Percentiles rank a stretch among this genome's conserved stretches.
Evolutionary conservation across 2,888 invertebrate species (phyloP).

Genomic region (Meganola albula): DNA sequence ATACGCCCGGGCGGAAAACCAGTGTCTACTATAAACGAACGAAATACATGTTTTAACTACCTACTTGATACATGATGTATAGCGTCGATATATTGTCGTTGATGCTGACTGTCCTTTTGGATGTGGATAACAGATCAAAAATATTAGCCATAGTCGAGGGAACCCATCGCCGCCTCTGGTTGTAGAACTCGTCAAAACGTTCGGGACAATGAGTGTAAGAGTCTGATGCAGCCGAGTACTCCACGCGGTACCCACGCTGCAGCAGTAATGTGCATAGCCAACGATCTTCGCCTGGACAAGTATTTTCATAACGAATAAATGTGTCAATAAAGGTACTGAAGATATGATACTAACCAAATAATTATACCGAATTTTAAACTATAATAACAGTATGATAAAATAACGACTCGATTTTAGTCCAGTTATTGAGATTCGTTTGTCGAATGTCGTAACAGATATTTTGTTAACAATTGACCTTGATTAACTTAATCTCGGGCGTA

Average conservation of each 20-base stretch:
- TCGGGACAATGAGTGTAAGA: constrained; percentile 97
- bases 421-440: too few relatives aligned
- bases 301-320: too few relatives aligned
- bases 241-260: constrained; percentile 93
- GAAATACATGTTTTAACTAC: constrained; percentile 1
- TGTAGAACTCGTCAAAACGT: constrained; percentile 93
- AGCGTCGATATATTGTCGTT: constrained; percentile 93
- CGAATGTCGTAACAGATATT: too few relatives aligned
- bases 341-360: too few relatives aligned
- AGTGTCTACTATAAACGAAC: too few relatives aligned
- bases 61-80: constrained; percentile 83
- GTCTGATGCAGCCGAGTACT: constrained; percentile 97
- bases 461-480: too few relatives aligned
- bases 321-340: too few relatives aligned
- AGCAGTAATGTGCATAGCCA: constrained; percentile 96
- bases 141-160: constrained; percentile 98
- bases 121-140: constrained; percentile 88
- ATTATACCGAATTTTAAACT: too few relatives aligned
- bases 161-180: constrained; percentile 96
- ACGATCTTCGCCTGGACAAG: constrained; percentile 88
- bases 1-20: too few relatives aligned
- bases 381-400: too few relatives aligned
- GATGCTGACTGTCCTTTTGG: constrained; percentile 85
- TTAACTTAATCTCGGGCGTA: not conserved
- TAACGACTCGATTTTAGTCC: too few relatives aligned